phyloP scores from a whole-genome alignment of 1,140 invertebrate species.

The Drosophila baimaii region DNA sequence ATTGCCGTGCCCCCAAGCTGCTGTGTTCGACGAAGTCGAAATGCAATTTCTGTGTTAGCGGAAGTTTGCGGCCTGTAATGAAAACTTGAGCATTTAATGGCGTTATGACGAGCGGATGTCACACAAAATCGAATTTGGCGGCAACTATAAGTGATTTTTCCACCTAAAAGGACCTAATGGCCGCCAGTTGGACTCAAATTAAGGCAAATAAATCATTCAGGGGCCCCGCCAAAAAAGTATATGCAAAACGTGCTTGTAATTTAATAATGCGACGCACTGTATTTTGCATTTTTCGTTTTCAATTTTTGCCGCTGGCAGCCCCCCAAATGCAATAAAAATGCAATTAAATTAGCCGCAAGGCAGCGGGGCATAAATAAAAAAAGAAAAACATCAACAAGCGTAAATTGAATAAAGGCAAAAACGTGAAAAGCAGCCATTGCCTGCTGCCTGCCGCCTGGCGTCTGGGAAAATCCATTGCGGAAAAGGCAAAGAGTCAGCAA shows the following conservation, averaged over 20 bases:
- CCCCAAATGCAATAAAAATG: conserved; percentile 75
- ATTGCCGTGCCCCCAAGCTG: conserved; percentile 10
- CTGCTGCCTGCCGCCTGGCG: conserved; percentile 6
- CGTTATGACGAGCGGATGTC: conserved; percentile 31
- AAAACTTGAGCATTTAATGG: conserved; percentile 73
- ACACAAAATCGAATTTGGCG: conserved; percentile 20
- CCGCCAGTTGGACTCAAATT: conserved; percentile 18
- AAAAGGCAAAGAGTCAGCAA: conserved; percentile 56
- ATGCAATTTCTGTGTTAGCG: conserved; percentile 72
- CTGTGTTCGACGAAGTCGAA: conserved; percentile 44
- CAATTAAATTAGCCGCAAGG: conserved; percentile 79
- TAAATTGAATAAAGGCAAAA: conserved; percentile 68
- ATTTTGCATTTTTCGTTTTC: conserved; percentile 29
- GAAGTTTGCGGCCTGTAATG: conserved; percentile 63
- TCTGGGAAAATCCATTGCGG: conserved; percentile 26
- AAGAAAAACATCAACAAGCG: conserved; percentile 47
- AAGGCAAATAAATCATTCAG: conserved; percentile 49
- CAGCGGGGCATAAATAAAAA: conserved; percentile 43
- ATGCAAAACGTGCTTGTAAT: conserved; percentile 49
- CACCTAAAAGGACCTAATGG: conserved; percentile 27
- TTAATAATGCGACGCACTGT: conserved; percentile 51
- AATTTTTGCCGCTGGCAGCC: conserved; percentile 17
- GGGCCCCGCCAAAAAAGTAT: conserved; percentile 13
- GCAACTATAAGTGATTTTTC: conserved; percentile 16
- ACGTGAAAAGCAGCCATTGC: conserved; percentile 34